phyloP scores from a whole-genome alignment of 2,113 vertebrate genomes.

The Tachysurus fulvidraco region DNA sequence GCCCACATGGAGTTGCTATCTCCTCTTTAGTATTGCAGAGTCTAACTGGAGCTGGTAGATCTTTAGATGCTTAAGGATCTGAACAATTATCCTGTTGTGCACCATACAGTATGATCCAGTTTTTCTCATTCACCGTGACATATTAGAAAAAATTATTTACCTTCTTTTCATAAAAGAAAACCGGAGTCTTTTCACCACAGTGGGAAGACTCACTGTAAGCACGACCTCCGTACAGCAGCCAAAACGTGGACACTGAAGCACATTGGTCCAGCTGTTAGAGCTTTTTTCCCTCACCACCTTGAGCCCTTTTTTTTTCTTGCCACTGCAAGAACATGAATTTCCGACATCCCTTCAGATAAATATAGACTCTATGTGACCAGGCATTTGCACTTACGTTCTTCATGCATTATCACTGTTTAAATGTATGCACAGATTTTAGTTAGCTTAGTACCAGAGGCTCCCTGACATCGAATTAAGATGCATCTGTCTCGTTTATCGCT shows the following conservation, averaged over 20 bases:
- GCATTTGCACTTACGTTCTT: neutral
- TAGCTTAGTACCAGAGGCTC: neutral
- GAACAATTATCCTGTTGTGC: neutral
- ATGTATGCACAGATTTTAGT: neutral
- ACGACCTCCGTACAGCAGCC: neutral
- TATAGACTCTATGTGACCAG: neutral
- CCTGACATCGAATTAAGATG: neutral
- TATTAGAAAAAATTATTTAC: constrained; percentile 61
- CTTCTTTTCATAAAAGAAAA: constrained; percentile 62
- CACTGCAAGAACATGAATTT: neutral
- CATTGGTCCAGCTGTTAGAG: neutral
- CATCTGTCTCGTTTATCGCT: neutral
- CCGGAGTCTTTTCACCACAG: constrained; percentile 14
- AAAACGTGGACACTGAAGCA: neutral
- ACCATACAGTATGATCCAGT: neutral
- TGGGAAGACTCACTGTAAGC: neutral
- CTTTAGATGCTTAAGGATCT: too few relatives aligned
- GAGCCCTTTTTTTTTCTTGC: too few relatives aligned
- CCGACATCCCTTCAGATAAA: neutral
- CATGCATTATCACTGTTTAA: neutral
- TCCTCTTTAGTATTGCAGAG: too few relatives aligned
- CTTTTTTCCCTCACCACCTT: neutral
- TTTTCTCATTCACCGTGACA: neutral
- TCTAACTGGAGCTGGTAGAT: too few relatives aligned
- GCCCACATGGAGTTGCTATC: too few relatives aligned